Evolutionary conservation across 2,888 invertebrate genomes (phyloP).

Genomic region (Diadromus collaris): DNA sequence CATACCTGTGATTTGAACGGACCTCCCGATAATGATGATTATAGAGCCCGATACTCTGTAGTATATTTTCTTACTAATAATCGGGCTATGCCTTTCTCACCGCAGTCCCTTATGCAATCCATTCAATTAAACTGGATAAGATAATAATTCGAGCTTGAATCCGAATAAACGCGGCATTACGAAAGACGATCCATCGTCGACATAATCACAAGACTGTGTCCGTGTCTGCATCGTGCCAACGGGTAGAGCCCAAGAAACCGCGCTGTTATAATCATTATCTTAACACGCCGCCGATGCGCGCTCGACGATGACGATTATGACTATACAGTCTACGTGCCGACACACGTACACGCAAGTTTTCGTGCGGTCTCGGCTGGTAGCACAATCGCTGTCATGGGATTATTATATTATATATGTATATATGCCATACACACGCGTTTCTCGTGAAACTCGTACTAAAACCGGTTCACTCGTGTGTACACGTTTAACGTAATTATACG

Average conservation of each 20-base stretch:
- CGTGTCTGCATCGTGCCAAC: not conserved
- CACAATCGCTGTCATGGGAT: conserved; percentile 12
- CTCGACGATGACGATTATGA: conserved; percentile 37
- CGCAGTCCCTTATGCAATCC: conserved; percentile 27
- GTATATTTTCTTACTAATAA: conserved; percentile 13
- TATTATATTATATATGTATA: conserved; percentile 4
- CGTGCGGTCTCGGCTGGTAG: conserved; percentile 18
- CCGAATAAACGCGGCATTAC: conserved; percentile 38
- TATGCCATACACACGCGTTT: not conserved
- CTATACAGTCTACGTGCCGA: not conserved
- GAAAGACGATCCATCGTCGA: conserved; percentile 15
- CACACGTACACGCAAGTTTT: conserved; percentile 24
- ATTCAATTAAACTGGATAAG: conserved; percentile 44
- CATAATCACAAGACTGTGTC: not conserved
- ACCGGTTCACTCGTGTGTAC: conserved; percentile 7
- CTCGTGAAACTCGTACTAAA: not conserved
- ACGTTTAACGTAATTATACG: conserved; percentile 13
- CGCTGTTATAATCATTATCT: conserved; percentile 29
- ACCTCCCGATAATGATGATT: conserved; percentile 10
- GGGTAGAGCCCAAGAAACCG: conserved; percentile 10
- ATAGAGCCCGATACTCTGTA: not conserved
- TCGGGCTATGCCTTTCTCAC: conserved; percentile 33
- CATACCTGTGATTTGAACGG: conserved; percentile 9
- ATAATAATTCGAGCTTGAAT: conserved; percentile 42
- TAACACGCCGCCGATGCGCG: conserved; percentile 16